Evolutionary conservation across 2,888 invertebrate genomes (phyloP).

Genomic region (Hemaris fuciformis): DNA sequence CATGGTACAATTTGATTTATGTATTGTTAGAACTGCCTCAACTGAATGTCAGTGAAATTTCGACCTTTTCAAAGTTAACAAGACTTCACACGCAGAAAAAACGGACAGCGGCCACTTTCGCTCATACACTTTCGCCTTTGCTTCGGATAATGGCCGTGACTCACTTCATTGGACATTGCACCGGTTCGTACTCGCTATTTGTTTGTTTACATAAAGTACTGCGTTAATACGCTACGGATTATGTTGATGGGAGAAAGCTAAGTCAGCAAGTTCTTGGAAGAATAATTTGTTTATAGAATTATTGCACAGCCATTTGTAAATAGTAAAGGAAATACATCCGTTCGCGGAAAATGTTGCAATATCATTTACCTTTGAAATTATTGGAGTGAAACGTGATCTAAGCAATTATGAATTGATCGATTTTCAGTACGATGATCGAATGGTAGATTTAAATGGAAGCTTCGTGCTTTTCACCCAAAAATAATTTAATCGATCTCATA

Average conservation of each 20-base stretch:
- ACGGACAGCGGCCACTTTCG: constrained; percentile 52
- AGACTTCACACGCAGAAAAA: constrained; percentile 30
- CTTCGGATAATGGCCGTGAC: constrained; percentile 51
- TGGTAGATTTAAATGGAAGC: no score
- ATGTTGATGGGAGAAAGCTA: not conserved
- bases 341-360: not conserved
- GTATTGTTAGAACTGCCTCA: not conserved
- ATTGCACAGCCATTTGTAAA: not conserved
- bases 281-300: not conserved
- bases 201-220: constrained; percentile 17
- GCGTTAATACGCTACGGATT: not conserved
- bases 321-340: not conserved
- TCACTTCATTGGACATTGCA: constrained; percentile 44
- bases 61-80: constrained; percentile 45
- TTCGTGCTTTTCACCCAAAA: no score
- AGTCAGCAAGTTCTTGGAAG: not conserved
- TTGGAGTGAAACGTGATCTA: not conserved
- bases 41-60: constrained; percentile 36
- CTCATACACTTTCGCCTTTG: constrained; percentile 69
- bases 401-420: no score
- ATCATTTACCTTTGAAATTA: not conserved
- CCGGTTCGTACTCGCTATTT: not conserved
- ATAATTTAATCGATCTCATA: no score
- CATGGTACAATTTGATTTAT: constrained; percentile 9
- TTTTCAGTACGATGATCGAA: no score